phyloP scores from a whole-genome alignment of 2,888 invertebrate genomes.

The Escarpia spicata region DNA sequence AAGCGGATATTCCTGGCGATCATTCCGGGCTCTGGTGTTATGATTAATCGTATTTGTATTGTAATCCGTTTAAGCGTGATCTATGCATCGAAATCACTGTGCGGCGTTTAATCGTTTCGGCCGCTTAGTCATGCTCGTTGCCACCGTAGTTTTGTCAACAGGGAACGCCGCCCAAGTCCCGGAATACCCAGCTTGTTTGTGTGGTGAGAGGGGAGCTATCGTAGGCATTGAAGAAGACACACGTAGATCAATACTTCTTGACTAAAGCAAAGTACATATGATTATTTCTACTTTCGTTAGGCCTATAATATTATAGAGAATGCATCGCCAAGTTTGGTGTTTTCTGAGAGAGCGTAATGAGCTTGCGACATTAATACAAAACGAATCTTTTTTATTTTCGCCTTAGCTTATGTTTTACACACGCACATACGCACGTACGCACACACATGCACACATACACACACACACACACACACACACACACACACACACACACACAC shows the following conservation, averaged over 20 bases:
- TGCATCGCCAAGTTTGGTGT: no score
- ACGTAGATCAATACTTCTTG: neutral
- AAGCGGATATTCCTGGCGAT: neutral
- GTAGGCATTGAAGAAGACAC: neutral
- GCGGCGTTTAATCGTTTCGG: neutral
- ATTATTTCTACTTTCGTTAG: neutral
- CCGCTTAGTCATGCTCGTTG: neutral
- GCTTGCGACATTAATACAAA: no score
- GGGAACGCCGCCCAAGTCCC: neutral
- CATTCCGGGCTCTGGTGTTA: neutral
- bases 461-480: no score
- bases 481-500: no score
- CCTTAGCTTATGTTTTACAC: no score
- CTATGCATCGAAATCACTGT: slow-evolving; percentile 5
- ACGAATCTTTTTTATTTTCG: no score
- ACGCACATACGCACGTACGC: no score
- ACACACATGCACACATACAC: no score
- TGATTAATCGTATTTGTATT: neutral
- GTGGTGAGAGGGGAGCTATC: neutral
- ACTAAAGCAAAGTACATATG: neutral
- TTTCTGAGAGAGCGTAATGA: no score
- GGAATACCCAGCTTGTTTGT: neutral
- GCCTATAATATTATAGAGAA: no score
- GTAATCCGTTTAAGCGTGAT: neutral
- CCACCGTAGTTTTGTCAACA: neutral